These are phyloP conservation scores for Leuciscus waleckii DNA, from an alignment of 2,797 vertebrate genomes.

Conservation along the genomic window DNA sequence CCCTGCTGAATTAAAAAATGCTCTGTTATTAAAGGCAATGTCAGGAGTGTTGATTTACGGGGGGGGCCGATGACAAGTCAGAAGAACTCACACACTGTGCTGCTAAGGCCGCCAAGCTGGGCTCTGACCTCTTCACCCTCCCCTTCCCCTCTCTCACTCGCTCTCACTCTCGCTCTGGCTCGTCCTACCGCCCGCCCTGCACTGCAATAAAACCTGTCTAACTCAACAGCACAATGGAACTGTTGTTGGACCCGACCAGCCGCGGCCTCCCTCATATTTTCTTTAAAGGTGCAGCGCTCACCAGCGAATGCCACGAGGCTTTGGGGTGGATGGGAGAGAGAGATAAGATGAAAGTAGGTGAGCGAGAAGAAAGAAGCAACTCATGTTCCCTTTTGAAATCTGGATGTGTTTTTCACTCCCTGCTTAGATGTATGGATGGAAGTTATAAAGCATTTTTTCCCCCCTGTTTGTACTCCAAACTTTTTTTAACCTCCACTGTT, in stretches of 20 bases:
- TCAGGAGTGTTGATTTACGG: constrained; percentile 85
- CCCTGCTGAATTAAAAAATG: constrained; percentile 82
- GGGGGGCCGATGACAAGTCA: constrained; percentile 80
- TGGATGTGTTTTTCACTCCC: constrained; percentile 32
- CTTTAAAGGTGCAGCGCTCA: constrained; percentile 85
- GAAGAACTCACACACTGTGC: constrained; percentile 80
- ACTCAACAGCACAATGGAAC: constrained; percentile 82
- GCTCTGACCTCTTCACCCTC: constrained; percentile 81
- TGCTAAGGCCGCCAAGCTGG: constrained; percentile 81
- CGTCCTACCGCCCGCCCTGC: constrained; percentile 61
- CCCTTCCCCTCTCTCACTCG: constrained; percentile 76
- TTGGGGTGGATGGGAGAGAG: constrained; percentile 50
- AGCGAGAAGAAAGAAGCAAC: constrained; percentile 49
- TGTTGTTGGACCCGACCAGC: constrained; percentile 78
- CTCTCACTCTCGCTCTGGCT: constrained; percentile 70
- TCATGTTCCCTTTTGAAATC: constrained; percentile 36
- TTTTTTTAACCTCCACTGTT: constrained; percentile 46
- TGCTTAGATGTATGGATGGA: constrained; percentile 41
- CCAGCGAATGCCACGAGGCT: constrained; percentile 78
- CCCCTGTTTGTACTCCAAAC: constrained; percentile 47
- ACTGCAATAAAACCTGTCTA: constrained; percentile 81
- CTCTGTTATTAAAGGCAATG: constrained; percentile 83
- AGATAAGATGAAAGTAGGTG: constrained; percentile 66
- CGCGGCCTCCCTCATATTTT: constrained; percentile 81
- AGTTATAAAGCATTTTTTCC: constrained; percentile 47